phyloP scores from a whole-genome alignment of 2,113 vertebrate species.

The Australoheros scitulus region DNA sequence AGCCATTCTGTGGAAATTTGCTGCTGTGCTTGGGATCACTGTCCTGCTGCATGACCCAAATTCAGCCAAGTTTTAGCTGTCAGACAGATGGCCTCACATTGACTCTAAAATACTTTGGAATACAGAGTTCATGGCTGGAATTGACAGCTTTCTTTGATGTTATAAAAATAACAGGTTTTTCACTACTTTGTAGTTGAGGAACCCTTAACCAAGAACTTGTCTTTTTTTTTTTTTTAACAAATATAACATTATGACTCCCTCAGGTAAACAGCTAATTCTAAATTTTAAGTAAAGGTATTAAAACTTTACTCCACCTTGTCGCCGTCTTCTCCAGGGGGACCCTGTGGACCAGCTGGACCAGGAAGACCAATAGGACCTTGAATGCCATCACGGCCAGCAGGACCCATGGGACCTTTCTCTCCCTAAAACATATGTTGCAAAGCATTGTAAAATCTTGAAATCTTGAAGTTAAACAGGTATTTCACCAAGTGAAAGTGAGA shows the following conservation, averaged over 20 bases:
- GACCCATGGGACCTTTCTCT: constrained; percentile 95
- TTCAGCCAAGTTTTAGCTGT: background rate
- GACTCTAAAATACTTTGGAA: background rate
- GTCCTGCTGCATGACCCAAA: background rate
- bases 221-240: background rate
- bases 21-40: background rate
- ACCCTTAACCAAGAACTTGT: background rate
- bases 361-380: constrained; percentile 97
- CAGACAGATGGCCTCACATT: background rate
- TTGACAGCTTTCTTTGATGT: background rate
- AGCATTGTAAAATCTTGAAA: background rate
- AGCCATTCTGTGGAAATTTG: background rate
- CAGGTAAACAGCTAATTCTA: background rate
- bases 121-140: background rate
- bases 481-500: background rate
- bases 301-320: constrained; percentile 87
- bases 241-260: background rate
- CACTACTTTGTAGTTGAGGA: background rate
- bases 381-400: constrained; percentile 95
- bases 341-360: constrained; percentile 93
- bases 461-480: background rate
- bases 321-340: constrained; percentile 95
- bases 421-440: constrained; percentile 78
- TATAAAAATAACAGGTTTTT: background rate
- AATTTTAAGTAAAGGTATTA: background rate